Evolutionary conservation across 1,140 invertebrate species (phyloP), one percentile per base, ranked within the genome.

Genomic region (Delia radicum): DNA sequence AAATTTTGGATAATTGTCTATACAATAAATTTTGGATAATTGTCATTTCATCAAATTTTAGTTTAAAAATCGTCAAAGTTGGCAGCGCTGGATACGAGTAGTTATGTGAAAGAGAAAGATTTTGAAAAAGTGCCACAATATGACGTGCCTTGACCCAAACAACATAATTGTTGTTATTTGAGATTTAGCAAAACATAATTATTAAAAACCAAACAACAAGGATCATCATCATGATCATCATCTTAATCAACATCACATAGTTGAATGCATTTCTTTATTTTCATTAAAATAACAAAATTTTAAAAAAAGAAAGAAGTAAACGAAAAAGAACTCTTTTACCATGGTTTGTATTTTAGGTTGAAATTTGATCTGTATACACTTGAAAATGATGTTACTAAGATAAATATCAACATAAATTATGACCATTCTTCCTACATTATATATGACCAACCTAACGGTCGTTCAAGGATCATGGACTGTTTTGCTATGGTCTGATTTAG

Each of bases 121-220:
- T 26, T 69, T n/a, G 29, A 69, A 69, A 28, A 69, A 69, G 65
- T 69, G 65, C 29, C 29, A 69, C 65, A 37, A 33, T 33, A 18
- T 69, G 65, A 69, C 31, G 29, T 7, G 65, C 31, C 63, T 7
- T 31, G 27, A 67, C 29, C 65, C 65, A 33, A 69, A 69, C 65
- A 69, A 33, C 29, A n/a, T 37, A 33, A 69, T 33, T 69, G 65
- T 69, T 69, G 65, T 37, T 69, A 69, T 69, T 69, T 69, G 65
- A 69, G 65, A 69, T 69, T 69, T 33, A 33, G 65, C 65, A 31
- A 21, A 33, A 33, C 21, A 55, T 24, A 55, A 55, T 7, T 6
- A 55, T 55, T 55, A 42, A 15, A 65, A 69, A 31, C n/a, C 5
- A 69, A 21, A 33, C 29, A 18, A 31, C 63, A 21, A 28, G 65